Percentiles rank a stretch among this genome's conserved stretches.
phyloP scores from a whole-genome alignment of 2,797 vertebrate species.

The Eutrigla gurnardus region DNA sequence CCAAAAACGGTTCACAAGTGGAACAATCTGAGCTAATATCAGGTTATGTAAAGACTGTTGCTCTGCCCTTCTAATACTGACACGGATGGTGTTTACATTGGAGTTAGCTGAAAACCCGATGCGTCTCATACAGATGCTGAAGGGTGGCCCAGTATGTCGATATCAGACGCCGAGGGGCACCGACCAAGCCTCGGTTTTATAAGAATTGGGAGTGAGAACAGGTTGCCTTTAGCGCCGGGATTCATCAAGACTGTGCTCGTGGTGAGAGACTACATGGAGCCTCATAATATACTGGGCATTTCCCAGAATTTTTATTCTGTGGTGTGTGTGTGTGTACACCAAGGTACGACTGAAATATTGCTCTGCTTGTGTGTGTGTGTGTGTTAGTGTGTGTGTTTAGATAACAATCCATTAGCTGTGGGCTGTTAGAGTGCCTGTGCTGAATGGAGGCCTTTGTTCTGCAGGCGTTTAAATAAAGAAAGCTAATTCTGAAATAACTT shows the following conservation, averaged over 20 bases:
- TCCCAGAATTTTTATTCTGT: conserved; percentile 14
- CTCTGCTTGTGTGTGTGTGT: neutral
- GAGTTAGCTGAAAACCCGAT: too few species aligned
- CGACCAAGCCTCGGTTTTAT: neutral
- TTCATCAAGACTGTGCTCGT: neutral
- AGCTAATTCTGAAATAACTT: conserved; percentile 55
- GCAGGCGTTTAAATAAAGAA: conserved; percentile 63
- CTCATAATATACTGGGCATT: conserved; percentile 10
- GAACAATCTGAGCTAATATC: too few species aligned
- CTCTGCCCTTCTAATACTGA: too few species aligned
- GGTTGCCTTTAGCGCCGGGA: neutral
- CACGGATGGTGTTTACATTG: too few species aligned
- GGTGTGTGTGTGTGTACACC: neutral
- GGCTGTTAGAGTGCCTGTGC: conserved; percentile 35
- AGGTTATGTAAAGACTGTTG: too few species aligned
- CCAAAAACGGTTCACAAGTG: neutral
- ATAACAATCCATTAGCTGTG: conserved; percentile 50
- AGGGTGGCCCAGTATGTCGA: too few species aligned
- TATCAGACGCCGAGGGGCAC: too few species aligned
- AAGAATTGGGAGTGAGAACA: neutral
- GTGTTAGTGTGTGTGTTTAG: conserved; percentile 26
- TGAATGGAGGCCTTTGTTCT: conserved; percentile 63
- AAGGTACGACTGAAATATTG: conserved; percentile 16
- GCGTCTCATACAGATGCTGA: too few species aligned
- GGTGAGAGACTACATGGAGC: neutral